A percentile compares a stretch with the other conserved stretches of the same genome.
These are phyloP conservation scores for Cosmia trapezina DNA, from an alignment of 2,888 invertebrate species.

Conservation along the genomic window DNA sequence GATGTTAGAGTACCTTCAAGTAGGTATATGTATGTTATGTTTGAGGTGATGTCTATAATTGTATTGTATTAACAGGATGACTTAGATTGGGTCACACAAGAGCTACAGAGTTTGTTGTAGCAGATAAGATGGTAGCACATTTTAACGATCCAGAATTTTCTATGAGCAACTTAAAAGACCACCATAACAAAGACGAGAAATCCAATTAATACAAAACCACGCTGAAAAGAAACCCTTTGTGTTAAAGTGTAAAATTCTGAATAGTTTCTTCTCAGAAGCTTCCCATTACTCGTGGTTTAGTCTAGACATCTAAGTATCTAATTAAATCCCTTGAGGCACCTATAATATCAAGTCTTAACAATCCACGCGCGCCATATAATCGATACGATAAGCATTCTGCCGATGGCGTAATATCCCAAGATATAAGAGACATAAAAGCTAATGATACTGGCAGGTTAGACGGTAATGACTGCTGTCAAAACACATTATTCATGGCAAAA, in stretches of 20 bases:
- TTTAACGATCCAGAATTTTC: neutral
- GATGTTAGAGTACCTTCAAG: constrained; percentile 1
- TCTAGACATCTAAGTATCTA: constrained; percentile 32
- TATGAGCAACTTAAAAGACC: neutral
- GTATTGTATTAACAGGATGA: too few species aligned
- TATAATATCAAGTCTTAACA: constrained; percentile 31
- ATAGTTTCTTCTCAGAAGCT: neutral
- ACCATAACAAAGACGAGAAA: neutral
- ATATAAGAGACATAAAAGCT: constrained; percentile 70
- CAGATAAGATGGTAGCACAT: neutral
- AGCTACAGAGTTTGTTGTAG: neutral
- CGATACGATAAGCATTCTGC: constrained; percentile 46
- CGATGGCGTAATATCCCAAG: constrained; percentile 47
- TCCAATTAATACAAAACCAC: neutral
- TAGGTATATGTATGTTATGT: neutral
- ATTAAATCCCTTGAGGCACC: constrained; percentile 23
- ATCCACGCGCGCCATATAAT: constrained; percentile 27
- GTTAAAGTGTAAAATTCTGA: neutral
- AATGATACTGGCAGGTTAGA: constrained; percentile 74
- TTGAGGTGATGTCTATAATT: too few species aligned
- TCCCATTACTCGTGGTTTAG: constrained; percentile 6
- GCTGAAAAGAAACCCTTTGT: neutral
- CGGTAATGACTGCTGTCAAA: constrained; percentile 77
- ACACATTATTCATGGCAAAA: constrained; percentile 73
- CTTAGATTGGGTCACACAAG: neutral